phyloP scores from a whole-genome alignment of 2,888 invertebrate genomes.

The Lasioglossum morio region DNA sequence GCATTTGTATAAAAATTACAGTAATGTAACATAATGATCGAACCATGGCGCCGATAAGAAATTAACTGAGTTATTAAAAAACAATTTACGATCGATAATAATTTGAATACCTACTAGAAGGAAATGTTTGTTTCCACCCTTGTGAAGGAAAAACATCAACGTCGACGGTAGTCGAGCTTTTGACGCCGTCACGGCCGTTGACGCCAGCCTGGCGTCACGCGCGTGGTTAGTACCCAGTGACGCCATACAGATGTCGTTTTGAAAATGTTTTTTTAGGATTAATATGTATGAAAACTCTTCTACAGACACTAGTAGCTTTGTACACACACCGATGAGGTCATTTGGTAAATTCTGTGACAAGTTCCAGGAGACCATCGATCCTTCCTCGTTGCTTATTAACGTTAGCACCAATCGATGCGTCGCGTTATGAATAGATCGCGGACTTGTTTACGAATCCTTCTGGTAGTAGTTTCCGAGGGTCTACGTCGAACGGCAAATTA shows the following conservation, averaged over 20 bases:
- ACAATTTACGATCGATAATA: too few relatives aligned
- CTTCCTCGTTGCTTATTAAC: not conserved
- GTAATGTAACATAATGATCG: too few relatives aligned
- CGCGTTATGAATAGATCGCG: slow-evolving; percentile 7
- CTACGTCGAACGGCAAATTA: not conserved
- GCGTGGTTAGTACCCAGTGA: not conserved
- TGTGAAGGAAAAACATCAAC: not conserved
- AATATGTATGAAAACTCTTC: not conserved
- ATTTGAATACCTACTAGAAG: too few relatives aligned
- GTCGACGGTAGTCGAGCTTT: not conserved
- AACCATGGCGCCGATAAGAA: too few relatives aligned
- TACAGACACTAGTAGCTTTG: not conserved
- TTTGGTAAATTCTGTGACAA: not conserved
- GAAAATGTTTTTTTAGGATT: not conserved
- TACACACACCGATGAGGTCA: not conserved
- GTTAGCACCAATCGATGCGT: not conserved
- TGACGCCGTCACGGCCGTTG: not conserved
- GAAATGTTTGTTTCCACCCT: too few relatives aligned
- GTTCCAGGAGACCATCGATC: slow-evolving; percentile 3
- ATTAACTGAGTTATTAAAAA: too few relatives aligned
- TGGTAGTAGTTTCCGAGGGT: not conserved
- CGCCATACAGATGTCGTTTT: not conserved
- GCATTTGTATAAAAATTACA: too few relatives aligned
- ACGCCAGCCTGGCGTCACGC: not conserved
- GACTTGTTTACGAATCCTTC: not conserved